phyloP scores from a whole-genome alignment of 2,797 vertebrate genomes.

The Prunella strophiata region DNA sequence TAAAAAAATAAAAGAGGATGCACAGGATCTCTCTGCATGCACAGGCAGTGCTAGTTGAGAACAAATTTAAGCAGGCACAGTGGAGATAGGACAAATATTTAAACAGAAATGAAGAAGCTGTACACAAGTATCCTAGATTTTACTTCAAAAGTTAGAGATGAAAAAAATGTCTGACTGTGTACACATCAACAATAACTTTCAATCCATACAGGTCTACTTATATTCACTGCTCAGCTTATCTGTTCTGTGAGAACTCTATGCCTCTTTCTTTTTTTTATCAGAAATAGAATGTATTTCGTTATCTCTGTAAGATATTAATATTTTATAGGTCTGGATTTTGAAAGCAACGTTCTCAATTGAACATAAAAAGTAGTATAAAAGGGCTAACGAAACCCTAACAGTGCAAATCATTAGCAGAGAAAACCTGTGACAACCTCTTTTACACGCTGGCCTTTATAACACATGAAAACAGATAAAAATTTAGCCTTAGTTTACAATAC shows the following conservation, averaged over 20 bases:
- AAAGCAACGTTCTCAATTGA: conserved; percentile 79
- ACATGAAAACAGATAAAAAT: conserved; percentile 89
- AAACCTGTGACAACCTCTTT: conserved; percentile 92
- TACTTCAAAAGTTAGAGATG: conserved; percentile 70
- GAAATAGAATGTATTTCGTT: conserved; percentile 60
- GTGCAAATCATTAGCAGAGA: conserved; percentile 91
- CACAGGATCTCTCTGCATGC: conserved; percentile 89
- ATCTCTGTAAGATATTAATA: conserved; percentile 56
- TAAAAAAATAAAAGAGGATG: conserved; percentile 92
- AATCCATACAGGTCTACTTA: conserved; percentile 71
- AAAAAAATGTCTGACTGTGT: conserved; percentile 70
- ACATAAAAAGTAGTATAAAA: conserved; percentile 81
- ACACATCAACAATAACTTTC: conserved; percentile 57
- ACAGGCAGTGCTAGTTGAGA: conserved; percentile 92
- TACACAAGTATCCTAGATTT: conserved; percentile 69
- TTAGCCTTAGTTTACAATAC: conserved; percentile 97
- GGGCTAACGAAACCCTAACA: conserved; percentile 83
- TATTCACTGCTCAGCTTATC: conserved; percentile 75
- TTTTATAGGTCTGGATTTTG: conserved; percentile 72
- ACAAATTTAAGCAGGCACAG: conserved; percentile 91
- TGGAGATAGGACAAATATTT: conserved; percentile 74
- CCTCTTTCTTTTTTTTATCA: conserved; percentile 36
- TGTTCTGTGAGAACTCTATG: conserved; percentile 65
- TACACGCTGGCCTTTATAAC: conserved; percentile 93
- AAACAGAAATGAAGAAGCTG: conserved; percentile 75